These are phyloP conservation scores for Drosophila pachea DNA, from an alignment of 1,140 invertebrate genomes.

Conservation along the genomic window DNA sequence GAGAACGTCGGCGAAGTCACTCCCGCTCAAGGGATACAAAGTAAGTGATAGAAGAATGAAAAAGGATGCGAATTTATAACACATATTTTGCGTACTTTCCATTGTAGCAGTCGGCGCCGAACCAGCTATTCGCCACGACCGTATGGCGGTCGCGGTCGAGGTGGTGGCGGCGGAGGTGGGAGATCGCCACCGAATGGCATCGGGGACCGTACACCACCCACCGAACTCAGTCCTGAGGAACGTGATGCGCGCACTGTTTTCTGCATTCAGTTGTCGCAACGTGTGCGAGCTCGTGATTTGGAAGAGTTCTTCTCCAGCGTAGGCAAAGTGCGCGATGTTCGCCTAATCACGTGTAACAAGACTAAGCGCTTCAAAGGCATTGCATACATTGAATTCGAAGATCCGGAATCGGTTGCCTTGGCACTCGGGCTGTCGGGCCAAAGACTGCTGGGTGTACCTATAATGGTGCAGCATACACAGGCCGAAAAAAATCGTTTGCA, in stretches of 20 bases:
- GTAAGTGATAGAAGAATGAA: constrained; percentile 33
- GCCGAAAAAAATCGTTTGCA: constrained; percentile 98
- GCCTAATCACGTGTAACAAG: constrained; percentile 99
- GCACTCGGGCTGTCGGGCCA: constrained; percentile 98
- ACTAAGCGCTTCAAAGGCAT: constrained; percentile 99
- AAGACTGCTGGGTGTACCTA: constrained; percentile 97
- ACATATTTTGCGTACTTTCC: background rate
- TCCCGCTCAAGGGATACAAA: constrained; percentile 71
- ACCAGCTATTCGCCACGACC: constrained; percentile 67
- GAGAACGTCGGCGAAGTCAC: constrained; percentile 56
- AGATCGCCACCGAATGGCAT: constrained; percentile 75
- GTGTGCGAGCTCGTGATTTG: constrained; percentile 95
- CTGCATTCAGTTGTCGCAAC: constrained; percentile 97
- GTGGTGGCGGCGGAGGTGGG: constrained; percentile 11
- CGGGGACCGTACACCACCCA: constrained; percentile 78
- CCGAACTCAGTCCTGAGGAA: constrained; percentile 97
- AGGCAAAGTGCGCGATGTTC: constrained; percentile 98
- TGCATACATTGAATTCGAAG: constrained; percentile 99
- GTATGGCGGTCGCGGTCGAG: constrained; percentile 48
- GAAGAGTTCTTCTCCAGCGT: constrained; percentile 99
- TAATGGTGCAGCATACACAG: constrained; percentile 98
- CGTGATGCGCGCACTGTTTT: constrained; percentile 98
- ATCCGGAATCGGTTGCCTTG: constrained; percentile 97
- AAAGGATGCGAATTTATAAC: too few relatives aligned
- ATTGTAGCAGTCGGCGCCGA: constrained; percentile 59